A percentile compares a stretch with the other conserved stretches of the same genome.
These are phyloP conservation scores for Colletes gigas DNA, from an alignment of 1,140 invertebrate species.

Conservation along the genomic window DNA sequence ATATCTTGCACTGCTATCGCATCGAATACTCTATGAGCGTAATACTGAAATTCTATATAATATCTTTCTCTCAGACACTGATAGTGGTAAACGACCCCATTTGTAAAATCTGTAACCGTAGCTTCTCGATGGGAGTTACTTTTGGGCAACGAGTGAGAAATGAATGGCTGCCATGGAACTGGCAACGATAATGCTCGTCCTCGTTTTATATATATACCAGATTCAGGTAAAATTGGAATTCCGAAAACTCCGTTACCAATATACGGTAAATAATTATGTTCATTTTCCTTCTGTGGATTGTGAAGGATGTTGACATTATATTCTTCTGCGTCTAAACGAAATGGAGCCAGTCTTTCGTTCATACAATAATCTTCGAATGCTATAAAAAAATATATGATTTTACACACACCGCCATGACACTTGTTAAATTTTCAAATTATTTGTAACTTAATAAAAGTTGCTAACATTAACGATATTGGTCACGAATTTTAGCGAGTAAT, in stretches of 20 bases:
- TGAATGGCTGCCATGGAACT: conserved; percentile 88
- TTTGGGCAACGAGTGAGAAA: conserved; percentile 82
- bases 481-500: too few species aligned
- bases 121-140: conserved; percentile 82
- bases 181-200: conserved; percentile 87
- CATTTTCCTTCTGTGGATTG: conserved; percentile 81
- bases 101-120: conserved; percentile 85
- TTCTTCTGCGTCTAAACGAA: conserved; percentile 82
- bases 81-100: conserved; percentile 86
- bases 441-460: too few species aligned
- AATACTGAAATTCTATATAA: conserved; percentile 86
- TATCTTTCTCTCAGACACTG: conserved; percentile 85
- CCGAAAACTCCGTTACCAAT: conserved; percentile 91
- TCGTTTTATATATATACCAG: conserved; percentile 86
- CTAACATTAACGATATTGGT: too few species aligned
- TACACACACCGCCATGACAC: neutral
- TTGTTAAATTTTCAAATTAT: neutral
- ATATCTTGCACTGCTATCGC: conserved; percentile 91
- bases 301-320: conserved; percentile 87
- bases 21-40: conserved; percentile 89
- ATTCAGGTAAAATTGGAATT: conserved; percentile 84
- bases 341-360: conserved; percentile 83
- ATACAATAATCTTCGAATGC: conserved; percentile 85
- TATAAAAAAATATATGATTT: conserved; percentile 62
- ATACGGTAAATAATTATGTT: conserved; percentile 87